Percentiles rank a stretch among this genome's conserved stretches.
Evolutionary conservation across 2,888 invertebrate genomes (phyloP).

Genomic region (Euproctis similis): DNA sequence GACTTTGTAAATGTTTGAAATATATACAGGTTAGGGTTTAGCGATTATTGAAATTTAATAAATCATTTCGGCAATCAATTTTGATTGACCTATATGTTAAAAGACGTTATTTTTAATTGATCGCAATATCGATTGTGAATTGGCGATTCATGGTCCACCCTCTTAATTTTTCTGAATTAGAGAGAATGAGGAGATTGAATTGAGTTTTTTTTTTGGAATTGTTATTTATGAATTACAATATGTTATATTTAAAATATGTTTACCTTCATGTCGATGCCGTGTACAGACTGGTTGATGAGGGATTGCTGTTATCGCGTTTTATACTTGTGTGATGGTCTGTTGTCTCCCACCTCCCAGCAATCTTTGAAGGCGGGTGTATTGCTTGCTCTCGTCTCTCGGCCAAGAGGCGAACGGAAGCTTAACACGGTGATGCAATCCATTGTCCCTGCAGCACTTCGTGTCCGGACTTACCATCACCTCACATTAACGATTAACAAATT

Average conservation of each 20-base stretch:
- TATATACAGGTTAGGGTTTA: too few species aligned
- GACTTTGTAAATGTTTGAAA: too few species aligned
- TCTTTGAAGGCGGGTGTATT: conserved; percentile 21
- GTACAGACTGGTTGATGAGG: conserved; percentile 59
- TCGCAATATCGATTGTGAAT: too few species aligned
- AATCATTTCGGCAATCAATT: too few species aligned
- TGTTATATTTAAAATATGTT: conserved; percentile 6
- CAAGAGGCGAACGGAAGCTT: conserved; percentile 62
- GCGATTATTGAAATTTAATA: too few species aligned
- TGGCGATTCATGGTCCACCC: too few species aligned
- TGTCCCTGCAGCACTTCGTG: conserved; percentile 44
- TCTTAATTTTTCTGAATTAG: too few species aligned
- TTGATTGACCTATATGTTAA: too few species aligned
- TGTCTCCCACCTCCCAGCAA: conserved; percentile 68
- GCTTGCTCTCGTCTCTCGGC: conserved; percentile 37
- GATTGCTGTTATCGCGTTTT: conserved; percentile 53
- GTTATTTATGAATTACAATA: not conserved
- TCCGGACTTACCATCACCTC: conserved; percentile 8
- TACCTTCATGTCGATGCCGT: conserved; percentile 71
- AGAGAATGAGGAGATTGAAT: too few species aligned
- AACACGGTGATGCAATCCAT: conserved; percentile 58
- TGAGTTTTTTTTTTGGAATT: too few species aligned
- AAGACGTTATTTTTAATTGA: too few species aligned
- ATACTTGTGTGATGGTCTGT: conserved; percentile 48
- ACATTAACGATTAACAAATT: not conserved